Base-by-base conservation (phyloP, 1,140 invertebrate genomes). In the Hypothenemus hampei region DNA sequence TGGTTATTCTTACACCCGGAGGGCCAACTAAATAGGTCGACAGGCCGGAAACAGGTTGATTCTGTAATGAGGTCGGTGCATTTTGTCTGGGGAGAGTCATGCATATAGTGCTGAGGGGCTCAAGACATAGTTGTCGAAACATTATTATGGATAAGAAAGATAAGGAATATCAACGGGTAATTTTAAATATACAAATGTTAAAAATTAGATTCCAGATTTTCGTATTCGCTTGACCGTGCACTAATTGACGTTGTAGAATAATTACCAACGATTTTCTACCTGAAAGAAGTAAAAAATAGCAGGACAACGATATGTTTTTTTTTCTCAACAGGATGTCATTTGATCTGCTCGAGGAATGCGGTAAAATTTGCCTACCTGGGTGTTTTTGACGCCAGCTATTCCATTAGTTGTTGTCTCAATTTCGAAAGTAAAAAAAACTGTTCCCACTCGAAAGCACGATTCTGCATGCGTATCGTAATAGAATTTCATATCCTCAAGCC, bases 1-100 rank as follows among this genome's bases (percentile, higher is more conserved):
- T 61, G 57, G 59, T 58, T 61, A 58, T 61, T 61, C 59, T 61
- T 61, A 58, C 56, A 58, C 59, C 56, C 56, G 45, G 40, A 43
- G 45, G 54, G 45, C 53, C 45, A n/a, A 41, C 45, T 56, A 47
- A 29, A 31, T 29, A 16, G 37, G 35, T 18, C 31, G 36, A 23
- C 52, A 54, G 44, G 52, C 52, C 52, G 52, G 52, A 54, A 46
- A 54, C 41, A 18, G 40, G 45, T 16, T 35, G 45, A 47, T 47
- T 47, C 15, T 16, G 20, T 35, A 47, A 47, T 47, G 29, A 47
- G 45, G 45, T 35, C 31, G 45, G 45, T 18, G 45, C 45, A 47
- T 37, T 37, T 37, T 3, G 35, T 37, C 35, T 37, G 35, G 11
- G 35, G 35, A 37, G 18, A 15, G 35, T 16, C 18, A 37, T 37